Evolutionary conservation across 2,888 invertebrate species (phyloP).

Genomic region (Eupeodes latifasciatus): DNA sequence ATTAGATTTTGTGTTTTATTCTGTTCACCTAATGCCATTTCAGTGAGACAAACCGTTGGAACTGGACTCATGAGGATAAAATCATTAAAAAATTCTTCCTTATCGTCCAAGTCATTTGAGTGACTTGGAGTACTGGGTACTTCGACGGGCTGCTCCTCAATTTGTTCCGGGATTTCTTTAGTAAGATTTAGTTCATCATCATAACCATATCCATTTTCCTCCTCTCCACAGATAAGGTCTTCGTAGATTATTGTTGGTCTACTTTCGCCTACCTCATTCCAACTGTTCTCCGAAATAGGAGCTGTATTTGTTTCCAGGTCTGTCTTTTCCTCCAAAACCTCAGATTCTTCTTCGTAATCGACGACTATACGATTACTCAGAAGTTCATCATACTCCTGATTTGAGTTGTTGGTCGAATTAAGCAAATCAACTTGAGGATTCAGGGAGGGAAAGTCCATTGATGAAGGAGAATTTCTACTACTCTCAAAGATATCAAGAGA

Average conservation of each 20-base stretch:
- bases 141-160: background rate
- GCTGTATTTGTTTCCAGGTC: background rate
- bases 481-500: slow-evolving; percentile 49
- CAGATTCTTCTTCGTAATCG: slow-evolving; percentile 38
- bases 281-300: slow-evolving; percentile 1
- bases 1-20: background rate
- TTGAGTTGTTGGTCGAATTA: slow-evolving; percentile 18
- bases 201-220: slow-evolving; percentile 38
- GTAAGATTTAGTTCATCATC: slow-evolving; percentile 43
- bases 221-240: slow-evolving; percentile 62
- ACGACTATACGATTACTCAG: slow-evolving; percentile 51
- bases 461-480: slow-evolving; percentile 4
- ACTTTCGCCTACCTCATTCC: slow-evolving; percentile 22
- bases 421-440: slow-evolving; percentile 55
- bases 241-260: slow-evolving; percentile 38
- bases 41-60: slow-evolving; percentile 32
- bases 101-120: slow-evolving; percentile 45
- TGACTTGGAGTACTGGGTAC: slow-evolving; percentile 10
- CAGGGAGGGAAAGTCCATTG: slow-evolving; percentile 49
- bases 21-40: slow-evolving; percentile 5
- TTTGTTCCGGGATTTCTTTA: slow-evolving; percentile 27
- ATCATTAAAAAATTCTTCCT: slow-evolving; percentile 67
- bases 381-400: slow-evolving; percentile 59
- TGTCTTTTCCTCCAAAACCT: background rate
- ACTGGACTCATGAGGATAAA: slow-evolving; percentile 62